A percentile compares a stretch with the other conserved stretches of the same genome.
phyloP scores from a whole-genome alignment of 2,888 invertebrate genomes.

The Sinopyrophorus schimmeli region DNA sequence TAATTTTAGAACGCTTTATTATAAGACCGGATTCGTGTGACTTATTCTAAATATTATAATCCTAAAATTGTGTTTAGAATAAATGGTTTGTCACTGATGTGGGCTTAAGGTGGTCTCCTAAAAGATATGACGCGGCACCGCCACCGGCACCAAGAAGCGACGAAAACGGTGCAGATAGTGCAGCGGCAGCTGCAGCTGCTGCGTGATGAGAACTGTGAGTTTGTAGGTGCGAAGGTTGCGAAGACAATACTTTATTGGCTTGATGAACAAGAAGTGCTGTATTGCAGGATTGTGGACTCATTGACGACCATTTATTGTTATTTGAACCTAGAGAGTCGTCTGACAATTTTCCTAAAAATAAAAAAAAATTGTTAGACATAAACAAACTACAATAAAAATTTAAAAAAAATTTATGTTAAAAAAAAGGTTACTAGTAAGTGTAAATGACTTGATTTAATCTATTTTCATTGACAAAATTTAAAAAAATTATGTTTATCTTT shows the following conservation, averaged over 20 bases:
- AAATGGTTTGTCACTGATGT: slow-evolving; percentile 65
- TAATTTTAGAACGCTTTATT: slow-evolving; percentile 16
- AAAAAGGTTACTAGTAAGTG: no score
- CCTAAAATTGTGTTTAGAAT: slow-evolving; percentile 58
- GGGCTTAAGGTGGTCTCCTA: slow-evolving; percentile 66
- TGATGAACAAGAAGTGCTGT: slow-evolving; percentile 56
- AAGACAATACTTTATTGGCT: slow-evolving; percentile 55
- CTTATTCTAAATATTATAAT: background rate
- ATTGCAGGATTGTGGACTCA: slow-evolving; percentile 55
- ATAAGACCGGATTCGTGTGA: slow-evolving; percentile 7
- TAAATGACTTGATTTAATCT: no score
- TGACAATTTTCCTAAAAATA: slow-evolving; percentile 53
- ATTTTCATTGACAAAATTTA: no score
- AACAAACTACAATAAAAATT: background rate
- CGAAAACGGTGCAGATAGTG: slow-evolving; percentile 63
- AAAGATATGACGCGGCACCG: slow-evolving; percentile 61
- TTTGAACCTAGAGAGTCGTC: slow-evolving; percentile 53
- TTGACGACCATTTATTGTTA: slow-evolving; percentile 56
- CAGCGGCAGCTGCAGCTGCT: slow-evolving; percentile 66
- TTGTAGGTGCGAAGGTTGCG: slow-evolving; percentile 52
- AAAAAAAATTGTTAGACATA: slow-evolving; percentile 5
- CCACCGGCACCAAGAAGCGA: slow-evolving; percentile 62
- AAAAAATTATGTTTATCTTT: no score
- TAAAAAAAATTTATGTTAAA: no score
- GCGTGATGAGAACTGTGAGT: slow-evolving; percentile 60